These are phyloP conservation scores for Hexactinellida sp. DNA, from an alignment of 37 sponge, comb jelly and placozoan genomes.

Conservation along the genomic window DNA sequence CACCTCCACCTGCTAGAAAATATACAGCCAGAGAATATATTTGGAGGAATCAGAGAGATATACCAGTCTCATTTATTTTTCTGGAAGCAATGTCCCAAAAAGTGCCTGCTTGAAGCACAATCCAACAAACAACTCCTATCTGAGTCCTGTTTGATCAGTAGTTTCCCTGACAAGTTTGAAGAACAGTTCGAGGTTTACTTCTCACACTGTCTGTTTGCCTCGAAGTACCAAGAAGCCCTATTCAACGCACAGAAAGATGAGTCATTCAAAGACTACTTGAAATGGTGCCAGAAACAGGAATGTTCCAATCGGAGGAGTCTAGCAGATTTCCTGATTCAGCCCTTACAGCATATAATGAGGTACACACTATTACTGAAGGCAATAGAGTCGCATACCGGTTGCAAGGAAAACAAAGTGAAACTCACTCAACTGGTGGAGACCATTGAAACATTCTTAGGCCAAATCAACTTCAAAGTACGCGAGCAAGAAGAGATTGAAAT, in stretches of 20 bases:
- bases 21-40: neutral
- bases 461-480: neutral
- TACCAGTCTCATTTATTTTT: neutral
- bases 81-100: neutral
- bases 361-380: neutral
- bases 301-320: neutral
- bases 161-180: neutral
- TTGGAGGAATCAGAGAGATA: neutral
- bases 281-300: neutral
- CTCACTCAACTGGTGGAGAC: neutral
- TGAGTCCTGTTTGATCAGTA: neutral
- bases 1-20: neutral
- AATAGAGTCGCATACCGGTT: neutral
- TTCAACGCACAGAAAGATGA: neutral
- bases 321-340: neutral
- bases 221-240: neutral
- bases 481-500: slow-evolving; percentile 6
- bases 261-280: neutral
- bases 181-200: neutral
- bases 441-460: neutral
- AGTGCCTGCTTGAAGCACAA: neutral
- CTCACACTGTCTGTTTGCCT: neutral
- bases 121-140: neutral
- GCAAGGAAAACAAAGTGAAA: neutral
- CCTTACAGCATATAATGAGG: slow-evolving; percentile 9